Evolutionary conservation across 2,888 invertebrate genomes (phyloP), one percentile per base, ranked within the genome.

Genomic region (Timandra comae): DNA sequence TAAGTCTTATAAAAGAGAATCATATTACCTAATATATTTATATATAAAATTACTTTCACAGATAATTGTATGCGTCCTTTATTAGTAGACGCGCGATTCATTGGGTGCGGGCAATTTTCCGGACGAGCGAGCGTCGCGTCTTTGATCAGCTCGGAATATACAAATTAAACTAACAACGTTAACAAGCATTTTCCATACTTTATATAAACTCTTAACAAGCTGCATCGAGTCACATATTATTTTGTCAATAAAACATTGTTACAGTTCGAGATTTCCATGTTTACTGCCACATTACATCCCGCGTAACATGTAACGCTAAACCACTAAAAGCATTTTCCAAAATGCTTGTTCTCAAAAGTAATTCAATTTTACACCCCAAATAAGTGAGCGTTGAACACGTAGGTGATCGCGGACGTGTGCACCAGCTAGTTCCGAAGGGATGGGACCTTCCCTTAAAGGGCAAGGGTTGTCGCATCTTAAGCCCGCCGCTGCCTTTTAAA

Each of bases 81-180:
- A 16, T 16, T 16, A 16, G 16, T 16, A 16, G 16, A 16, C 16
- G 16, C 3, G 20, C 26, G 12, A 86, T 86, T 86, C 86, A 86
- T 82, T 85, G 86, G 74, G 78, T 75, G 59, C 62, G 72, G 79
- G 68, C 81, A 85, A 86, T 86, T 86, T 86, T 85, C 78, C 82
- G 68, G 76, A 54, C 72, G 76, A 76, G 64, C 63, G 76, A 54
- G 16, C 70, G 70, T 41, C 75, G 73, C 73, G 74, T 77, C 86
- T 86, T 86, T 86, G 86, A 86, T 86, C 84, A 74, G 66, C 60
- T 47, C 47, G 56, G 66, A 54, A 70, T 69, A 53, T 61, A 75
- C 68, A 69, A 72, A 70, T 70, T 72, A 71, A 52, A 63, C 58
- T 62, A 69, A 72, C 61, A 65, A 69, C 49, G 46, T 62, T 56